These are phyloP conservation scores for Alectura lathami DNA, from an alignment of 2,113 vertebrate genomes.

Conservation along the genomic window DNA sequence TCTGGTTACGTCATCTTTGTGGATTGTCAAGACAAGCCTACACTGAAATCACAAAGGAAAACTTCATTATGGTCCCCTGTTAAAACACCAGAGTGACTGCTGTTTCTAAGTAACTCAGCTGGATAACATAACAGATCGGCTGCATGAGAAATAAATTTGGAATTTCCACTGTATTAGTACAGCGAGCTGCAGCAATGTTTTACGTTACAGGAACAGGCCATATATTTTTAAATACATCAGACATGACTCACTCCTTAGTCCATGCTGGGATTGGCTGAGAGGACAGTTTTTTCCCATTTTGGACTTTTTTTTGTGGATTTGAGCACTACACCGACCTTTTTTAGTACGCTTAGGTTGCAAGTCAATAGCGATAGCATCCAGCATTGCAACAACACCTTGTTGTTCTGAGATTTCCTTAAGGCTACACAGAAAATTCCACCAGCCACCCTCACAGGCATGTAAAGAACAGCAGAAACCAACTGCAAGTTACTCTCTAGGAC, in stretches of 20 bases:
- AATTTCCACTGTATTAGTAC: constrained; percentile 36
- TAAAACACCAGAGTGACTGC: not conserved
- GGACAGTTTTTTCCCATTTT: not conserved
- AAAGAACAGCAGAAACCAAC: not conserved
- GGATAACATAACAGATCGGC: constrained; percentile 66
- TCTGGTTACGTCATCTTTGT: constrained; percentile 66
- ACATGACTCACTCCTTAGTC: not conserved
- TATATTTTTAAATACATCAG: constrained; percentile 40
- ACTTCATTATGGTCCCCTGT: constrained; percentile 36
- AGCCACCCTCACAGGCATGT: fast-evolving
- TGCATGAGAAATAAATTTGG: constrained; percentile 35
- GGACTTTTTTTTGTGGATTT: not conserved
- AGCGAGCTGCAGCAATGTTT: constrained; percentile 6
- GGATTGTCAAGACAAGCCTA: constrained; percentile 62
- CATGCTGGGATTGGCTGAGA: not conserved
- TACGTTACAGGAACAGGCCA: not conserved
- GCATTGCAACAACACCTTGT: not conserved
- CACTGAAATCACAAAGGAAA: constrained; percentile 54
- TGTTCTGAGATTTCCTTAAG: not conserved
- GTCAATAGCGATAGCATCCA: fast-evolving
- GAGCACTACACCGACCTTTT: not conserved
- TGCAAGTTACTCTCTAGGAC: not conserved
- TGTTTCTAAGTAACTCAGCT: constrained; percentile 63
- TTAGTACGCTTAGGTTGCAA: not conserved
- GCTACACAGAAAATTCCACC: not conserved